A percentile compares a stretch with the other conserved stretches of the same genome.
phyloP scores from a whole-genome alignment of 2,888 invertebrate genomes.

The Dynastes maya region DNA sequence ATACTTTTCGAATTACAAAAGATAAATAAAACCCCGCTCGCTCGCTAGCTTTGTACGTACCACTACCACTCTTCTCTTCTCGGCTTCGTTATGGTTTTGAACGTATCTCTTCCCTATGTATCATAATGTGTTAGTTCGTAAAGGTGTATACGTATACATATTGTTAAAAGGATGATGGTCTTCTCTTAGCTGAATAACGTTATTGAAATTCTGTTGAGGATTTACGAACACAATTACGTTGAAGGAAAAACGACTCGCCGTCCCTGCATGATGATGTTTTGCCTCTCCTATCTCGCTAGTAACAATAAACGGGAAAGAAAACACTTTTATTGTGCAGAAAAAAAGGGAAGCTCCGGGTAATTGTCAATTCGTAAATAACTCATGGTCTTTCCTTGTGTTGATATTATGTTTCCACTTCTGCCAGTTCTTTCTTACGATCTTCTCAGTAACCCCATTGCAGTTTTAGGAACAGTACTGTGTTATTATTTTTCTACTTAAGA shows the following conservation, averaged over 20 bases:
- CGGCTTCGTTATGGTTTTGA: background rate
- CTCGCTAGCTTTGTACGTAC: background rate
- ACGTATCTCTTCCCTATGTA: slow-evolving; percentile 6
- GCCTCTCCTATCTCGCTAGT: background rate
- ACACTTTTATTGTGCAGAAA: background rate
- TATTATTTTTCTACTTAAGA: no score
- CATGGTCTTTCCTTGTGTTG: background rate
- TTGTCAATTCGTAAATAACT: slow-evolving; percentile 13
- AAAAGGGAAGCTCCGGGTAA: background rate
- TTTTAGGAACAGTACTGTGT: no score
- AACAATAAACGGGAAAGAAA: slow-evolving; percentile 2
- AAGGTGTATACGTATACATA: slow-evolving; percentile 6
- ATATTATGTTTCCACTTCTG: background rate
- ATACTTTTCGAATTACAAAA: slow-evolving; percentile 46
- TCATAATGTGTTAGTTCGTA: background rate
- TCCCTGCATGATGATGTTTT: slow-evolving; percentile 24
- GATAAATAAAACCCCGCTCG: slow-evolving; percentile 34
- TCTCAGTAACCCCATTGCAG: no score
- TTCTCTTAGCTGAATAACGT: slow-evolving; percentile 12
- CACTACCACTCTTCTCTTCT: no score
- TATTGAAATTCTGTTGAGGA: slow-evolving; percentile 37
- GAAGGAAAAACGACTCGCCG: slow-evolving; percentile 22
- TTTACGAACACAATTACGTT: slow-evolving; percentile 33
- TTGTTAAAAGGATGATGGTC: slow-evolving; percentile 26
- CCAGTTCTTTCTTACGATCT: no score